Conservation (phyloP, 2,888 invertebrate species). For the Neoascia interrupta region DNA sequence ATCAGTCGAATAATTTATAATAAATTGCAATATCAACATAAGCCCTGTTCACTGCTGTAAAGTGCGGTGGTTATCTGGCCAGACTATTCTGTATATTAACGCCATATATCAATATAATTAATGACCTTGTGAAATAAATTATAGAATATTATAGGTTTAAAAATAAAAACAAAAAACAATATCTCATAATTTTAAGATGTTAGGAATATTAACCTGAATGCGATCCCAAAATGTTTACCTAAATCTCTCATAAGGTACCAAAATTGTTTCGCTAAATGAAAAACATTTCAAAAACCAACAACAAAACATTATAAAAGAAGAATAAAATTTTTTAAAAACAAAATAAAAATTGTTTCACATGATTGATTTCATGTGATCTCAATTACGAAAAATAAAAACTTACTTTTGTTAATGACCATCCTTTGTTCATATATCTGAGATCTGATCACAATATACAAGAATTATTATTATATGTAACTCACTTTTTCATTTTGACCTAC, state of each 20-base stretch:
- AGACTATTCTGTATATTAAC: slow-evolving; percentile 6
- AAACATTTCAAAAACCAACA: too few relatives aligned
- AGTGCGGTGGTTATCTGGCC: too few relatives aligned
- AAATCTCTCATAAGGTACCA: slow-evolving; percentile 6
- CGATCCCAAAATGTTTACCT: slow-evolving; percentile 26
- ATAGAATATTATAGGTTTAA: slow-evolving; percentile 31
- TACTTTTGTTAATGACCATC: slow-evolving; percentile 72
- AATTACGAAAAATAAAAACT: too few relatives aligned
- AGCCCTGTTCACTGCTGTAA: too few relatives aligned
- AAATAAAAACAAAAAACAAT: slow-evolving; percentile 9
- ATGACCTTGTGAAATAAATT: too few relatives aligned
- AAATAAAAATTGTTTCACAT: background rate
- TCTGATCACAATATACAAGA: slow-evolving; percentile 78
- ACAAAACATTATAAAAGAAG: too few relatives aligned
- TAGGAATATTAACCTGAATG: slow-evolving; percentile 29
- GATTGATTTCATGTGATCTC: background rate
- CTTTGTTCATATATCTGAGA: slow-evolving; percentile 76
- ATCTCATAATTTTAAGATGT: background rate
- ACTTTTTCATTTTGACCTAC: slow-evolving; percentile 71
- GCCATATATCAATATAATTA: too few relatives aligned
- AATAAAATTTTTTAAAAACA: too few relatives aligned
- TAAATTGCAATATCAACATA: slow-evolving; percentile 10
- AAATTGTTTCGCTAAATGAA: slow-evolving; percentile 31
- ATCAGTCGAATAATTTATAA: too few relatives aligned
- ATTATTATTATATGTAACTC: background rate